Percentiles rank a stretch among this genome's conserved stretches.
Evolutionary conservation across 2,888 invertebrate genomes (phyloP).

Genomic region (Empis stercorea): DNA sequence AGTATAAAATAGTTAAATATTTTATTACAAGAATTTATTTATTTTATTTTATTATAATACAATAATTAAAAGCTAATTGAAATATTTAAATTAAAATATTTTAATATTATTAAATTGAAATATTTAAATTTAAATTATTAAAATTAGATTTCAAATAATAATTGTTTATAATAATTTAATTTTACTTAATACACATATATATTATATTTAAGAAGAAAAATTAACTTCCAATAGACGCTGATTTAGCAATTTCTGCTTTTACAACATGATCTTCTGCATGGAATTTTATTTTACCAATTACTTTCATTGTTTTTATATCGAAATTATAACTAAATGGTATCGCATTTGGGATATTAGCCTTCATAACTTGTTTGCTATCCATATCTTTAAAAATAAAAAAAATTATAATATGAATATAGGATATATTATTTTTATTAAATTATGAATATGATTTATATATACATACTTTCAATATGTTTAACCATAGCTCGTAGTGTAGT

Average conservation of each 20-base stretch:
- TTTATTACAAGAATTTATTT: too few species aligned
- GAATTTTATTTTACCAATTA: slow-evolving; percentile 57
- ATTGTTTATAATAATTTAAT: too few species aligned
- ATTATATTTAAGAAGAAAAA: too few species aligned
- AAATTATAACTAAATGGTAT: slow-evolving; percentile 70
- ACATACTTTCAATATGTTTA: slow-evolving; percentile 68
- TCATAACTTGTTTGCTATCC: slow-evolving; percentile 58
- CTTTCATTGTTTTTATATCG: slow-evolving; percentile 50
- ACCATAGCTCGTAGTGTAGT: slow-evolving; percentile 77
- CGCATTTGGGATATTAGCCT: slow-evolving; percentile 63
- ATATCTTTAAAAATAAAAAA: slow-evolving; percentile 38
- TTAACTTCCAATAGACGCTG: neutral
- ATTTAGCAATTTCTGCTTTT: neutral
- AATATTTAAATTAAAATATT: too few species aligned
- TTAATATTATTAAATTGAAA: too few species aligned
- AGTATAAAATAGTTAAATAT: too few species aligned
- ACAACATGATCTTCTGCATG: slow-evolving; percentile 48
- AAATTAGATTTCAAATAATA: too few species aligned
- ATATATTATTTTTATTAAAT: neutral
- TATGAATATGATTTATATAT: too few species aligned
- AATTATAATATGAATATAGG: neutral
- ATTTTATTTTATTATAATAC: too few species aligned
- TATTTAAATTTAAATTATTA: too few species aligned
- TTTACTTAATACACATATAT: too few species aligned
- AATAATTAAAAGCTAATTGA: too few species aligned